Conservation (phyloP, 2,888 invertebrate species). For the Rhagonycha fulva region DNA sequence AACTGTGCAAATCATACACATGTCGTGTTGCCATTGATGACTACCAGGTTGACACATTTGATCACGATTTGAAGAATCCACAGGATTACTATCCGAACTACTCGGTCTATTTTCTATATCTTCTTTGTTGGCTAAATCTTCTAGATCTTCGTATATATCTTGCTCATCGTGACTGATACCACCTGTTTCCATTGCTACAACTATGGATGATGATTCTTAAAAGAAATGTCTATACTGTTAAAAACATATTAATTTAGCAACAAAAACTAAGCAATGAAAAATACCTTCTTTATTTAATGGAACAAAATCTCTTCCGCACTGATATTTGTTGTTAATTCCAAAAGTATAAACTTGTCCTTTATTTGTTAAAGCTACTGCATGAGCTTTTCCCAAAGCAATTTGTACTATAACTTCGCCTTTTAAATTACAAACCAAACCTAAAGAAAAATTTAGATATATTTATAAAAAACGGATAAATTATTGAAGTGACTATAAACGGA, state of each 20-base stretch:
- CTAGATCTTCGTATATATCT: slow-evolving; percentile 61
- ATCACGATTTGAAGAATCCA: slow-evolving; percentile 32
- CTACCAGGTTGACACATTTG: slow-evolving; percentile 67
- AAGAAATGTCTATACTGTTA: slow-evolving; percentile 2
- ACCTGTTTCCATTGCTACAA: slow-evolving; percentile 63
- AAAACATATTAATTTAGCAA: not conserved
- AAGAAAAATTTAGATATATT: slow-evolving; percentile 17
- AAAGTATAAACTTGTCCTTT: slow-evolving; percentile 93
- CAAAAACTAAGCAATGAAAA: slow-evolving; percentile 26
- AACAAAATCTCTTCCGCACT: slow-evolving; percentile 88
- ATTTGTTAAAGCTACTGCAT: slow-evolving; percentile 85
- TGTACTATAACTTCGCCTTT: slow-evolving; percentile 57
- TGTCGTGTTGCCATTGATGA: slow-evolving; percentile 80
- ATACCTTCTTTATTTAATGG: slow-evolving; percentile 64
- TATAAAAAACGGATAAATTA: not conserved
- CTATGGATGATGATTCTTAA: slow-evolving; percentile 39
- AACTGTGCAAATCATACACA: slow-evolving; percentile 87
- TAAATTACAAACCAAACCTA: slow-evolving; percentile 49
- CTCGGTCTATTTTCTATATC: slow-evolving; percentile 60
- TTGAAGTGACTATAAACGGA: slow-evolving; percentile 30
- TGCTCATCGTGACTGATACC: slow-evolving; percentile 54
- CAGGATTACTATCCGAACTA: slow-evolving; percentile 47
- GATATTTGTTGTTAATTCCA: slow-evolving; percentile 97
- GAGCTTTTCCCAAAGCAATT: slow-evolving; percentile 93
- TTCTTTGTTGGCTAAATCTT: slow-evolving; percentile 56